Evolutionary conservation across 53 echinoderm and acorn worm genomes (phyloP), one percentile per base, ranked within the genome.

Genomic region (Echinarachnius parma): DNA sequence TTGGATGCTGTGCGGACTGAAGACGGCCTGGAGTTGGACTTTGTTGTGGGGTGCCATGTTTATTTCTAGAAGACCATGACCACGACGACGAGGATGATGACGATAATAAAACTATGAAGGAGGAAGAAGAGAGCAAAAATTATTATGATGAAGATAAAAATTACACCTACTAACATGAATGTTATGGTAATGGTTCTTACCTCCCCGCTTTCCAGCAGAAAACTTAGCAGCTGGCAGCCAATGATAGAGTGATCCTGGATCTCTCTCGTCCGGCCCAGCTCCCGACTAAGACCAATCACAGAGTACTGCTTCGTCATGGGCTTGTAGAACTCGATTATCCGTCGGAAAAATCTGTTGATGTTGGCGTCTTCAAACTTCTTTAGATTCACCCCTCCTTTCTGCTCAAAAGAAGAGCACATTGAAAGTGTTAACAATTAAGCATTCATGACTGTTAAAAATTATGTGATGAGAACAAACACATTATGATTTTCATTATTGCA

Each of bases 321-420:
- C 54, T 87, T 95, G 87, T 89, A 94, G 87, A 95, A 95, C 28
- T 91, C 87, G 32, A 87, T 71, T 45, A 95, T 62, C 37, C 85
- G 81, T 32, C 96, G 75, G 76, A 95, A 85, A 81, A 90, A 95
- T 72, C 91, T 86, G 64, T 80, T 89, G 11, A 93, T 81, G 44
- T 89, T 93, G 2, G 89, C 86, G 83, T 93, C 93, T 37, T 93
- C 93, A 80, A 89, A 86, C 53, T 86, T 89, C 59, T 77, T 83
- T 25, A 93, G 54, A 33, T 52, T 48, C 1, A 64, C 59, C 37
- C 89, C 83, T 36, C 89, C 89, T 75, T 86, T 89, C 93, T 93
- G 82, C 19, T 45, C 37, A 44, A 5, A n/a, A 34, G 60, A 60
- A 32, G 28, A n/a, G n/a, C n/a, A n/a, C n/a, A 55, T 28, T n/a